These are phyloP conservation scores for Myotis findleyi DNA, from an alignment of 2,797 vertebrate genomes.

Conservation along the genomic window DNA sequence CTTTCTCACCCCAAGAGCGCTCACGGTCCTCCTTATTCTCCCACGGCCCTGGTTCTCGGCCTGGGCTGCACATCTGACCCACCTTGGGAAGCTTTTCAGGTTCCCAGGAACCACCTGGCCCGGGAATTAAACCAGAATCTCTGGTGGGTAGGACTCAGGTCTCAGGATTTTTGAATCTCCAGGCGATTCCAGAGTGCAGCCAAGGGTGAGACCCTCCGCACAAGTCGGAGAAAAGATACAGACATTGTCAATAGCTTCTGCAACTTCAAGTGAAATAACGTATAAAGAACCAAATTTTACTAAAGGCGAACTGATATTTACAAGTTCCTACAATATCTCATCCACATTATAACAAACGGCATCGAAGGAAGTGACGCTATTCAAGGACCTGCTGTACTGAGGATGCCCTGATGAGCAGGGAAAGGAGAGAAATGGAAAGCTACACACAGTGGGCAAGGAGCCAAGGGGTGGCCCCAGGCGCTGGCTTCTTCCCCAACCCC, in stretches of 20 bases:
- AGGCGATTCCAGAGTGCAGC: neutral
- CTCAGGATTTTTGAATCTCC: neutral
- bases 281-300: neutral
- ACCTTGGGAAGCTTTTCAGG: neutral
- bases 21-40: neutral
- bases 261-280: neutral
- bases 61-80: neutral
- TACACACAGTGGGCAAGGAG: neutral
- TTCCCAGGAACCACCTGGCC: neutral
- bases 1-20: neutral
- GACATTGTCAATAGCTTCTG: neutral
- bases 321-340: neutral
- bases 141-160: neutral
- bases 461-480: neutral
- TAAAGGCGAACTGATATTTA: neutral
- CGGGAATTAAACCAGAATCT: conserved; percentile 17
- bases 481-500: neutral
- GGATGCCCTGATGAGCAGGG: conserved; percentile 8
- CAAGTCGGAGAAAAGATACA: neutral
- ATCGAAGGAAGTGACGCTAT: accelerated
- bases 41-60: neutral
- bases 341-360: neutral
- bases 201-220: neutral
- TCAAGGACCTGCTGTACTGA: neutral
- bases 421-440: neutral